A percentile compares a stretch with the other conserved stretches of the same genome.
phyloP scores from a whole-genome alignment of 2,797 vertebrate species.

The Leontocebus nigricollis region DNA sequence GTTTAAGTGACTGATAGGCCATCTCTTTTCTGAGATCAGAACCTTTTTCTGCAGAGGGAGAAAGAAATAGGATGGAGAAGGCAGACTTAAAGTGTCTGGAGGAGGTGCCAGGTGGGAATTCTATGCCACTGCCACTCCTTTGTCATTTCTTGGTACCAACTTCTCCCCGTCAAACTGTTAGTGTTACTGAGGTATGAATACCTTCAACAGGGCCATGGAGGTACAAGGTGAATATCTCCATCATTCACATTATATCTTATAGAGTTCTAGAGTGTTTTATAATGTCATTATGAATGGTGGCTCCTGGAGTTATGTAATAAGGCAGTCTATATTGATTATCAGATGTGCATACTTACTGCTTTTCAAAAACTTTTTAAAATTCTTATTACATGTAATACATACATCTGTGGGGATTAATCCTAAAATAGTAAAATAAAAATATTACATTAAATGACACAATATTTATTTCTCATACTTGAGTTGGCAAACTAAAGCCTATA shows the following conservation, averaged over 20 bases:
- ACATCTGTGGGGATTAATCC: background rate
- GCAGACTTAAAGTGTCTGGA: background rate
- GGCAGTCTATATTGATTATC: background rate
- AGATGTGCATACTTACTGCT: background rate
- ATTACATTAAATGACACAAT: background rate
- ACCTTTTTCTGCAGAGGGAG: background rate
- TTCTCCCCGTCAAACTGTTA: background rate
- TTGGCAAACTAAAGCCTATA: background rate
- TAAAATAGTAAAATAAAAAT: background rate
- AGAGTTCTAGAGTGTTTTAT: background rate
- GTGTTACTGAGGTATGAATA: background rate
- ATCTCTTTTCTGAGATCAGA: background rate
- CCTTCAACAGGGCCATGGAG: background rate
- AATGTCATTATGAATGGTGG: background rate
- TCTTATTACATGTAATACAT: background rate
- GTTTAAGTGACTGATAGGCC: background rate
- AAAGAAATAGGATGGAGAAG: background rate
- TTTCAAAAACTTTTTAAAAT: constrained; percentile 3
- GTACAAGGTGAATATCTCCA: background rate
- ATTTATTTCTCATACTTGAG: background rate
- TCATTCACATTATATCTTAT: background rate
- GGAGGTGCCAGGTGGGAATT: background rate
- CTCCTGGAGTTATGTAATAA: background rate
- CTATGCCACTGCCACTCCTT: background rate
- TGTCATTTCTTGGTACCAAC: background rate